These are phyloP conservation scores for Lepeophtheirus salmonis DNA, from an alignment of 1,140 invertebrate genomes.

Conservation along the genomic window DNA sequence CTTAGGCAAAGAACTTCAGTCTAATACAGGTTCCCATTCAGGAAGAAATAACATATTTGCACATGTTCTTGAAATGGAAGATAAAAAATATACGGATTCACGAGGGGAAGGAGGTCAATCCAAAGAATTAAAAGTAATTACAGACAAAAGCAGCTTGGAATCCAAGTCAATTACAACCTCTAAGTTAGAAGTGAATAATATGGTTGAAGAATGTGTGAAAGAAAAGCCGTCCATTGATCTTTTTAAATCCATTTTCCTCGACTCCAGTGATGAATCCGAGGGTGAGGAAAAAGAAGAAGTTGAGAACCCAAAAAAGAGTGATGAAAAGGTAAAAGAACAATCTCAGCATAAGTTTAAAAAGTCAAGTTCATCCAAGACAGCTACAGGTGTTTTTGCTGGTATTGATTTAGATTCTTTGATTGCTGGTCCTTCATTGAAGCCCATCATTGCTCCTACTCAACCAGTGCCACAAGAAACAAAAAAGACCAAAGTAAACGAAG, in stretches of 20 bases:
- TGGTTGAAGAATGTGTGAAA: conserved; percentile 25
- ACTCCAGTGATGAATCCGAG: conserved; percentile 32
- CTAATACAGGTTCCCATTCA: not conserved
- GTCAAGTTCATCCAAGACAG: conserved; percentile 11
- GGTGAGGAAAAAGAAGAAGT: conserved; percentile 25
- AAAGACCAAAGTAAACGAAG: not conserved
- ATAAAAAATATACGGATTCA: conserved; percentile 19
- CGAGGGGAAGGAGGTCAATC: no score
- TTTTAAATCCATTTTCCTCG: conserved; percentile 36
- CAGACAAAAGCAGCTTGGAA: no score
- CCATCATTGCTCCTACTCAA: not conserved
- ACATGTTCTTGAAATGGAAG: conserved; percentile 33
- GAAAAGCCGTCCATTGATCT: conserved; percentile 31
- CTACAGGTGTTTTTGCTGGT: conserved; percentile 46
- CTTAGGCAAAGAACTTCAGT: not conserved
- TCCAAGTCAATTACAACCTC: conserved; percentile 6
- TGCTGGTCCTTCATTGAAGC: not conserved
- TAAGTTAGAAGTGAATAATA: conserved; percentile 21
- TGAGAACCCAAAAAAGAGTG: conserved; percentile 34
- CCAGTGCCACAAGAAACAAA: not conserved
- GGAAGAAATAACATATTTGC: conserved; percentile 40
- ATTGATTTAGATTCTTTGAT: conserved; percentile 42
- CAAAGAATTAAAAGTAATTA: no score
- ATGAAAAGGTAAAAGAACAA: conserved; percentile 36
- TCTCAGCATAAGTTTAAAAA: not conserved